phyloP scores from a whole-genome alignment of 2,113 vertebrate genomes.

The Sylvietta virens region DNA sequence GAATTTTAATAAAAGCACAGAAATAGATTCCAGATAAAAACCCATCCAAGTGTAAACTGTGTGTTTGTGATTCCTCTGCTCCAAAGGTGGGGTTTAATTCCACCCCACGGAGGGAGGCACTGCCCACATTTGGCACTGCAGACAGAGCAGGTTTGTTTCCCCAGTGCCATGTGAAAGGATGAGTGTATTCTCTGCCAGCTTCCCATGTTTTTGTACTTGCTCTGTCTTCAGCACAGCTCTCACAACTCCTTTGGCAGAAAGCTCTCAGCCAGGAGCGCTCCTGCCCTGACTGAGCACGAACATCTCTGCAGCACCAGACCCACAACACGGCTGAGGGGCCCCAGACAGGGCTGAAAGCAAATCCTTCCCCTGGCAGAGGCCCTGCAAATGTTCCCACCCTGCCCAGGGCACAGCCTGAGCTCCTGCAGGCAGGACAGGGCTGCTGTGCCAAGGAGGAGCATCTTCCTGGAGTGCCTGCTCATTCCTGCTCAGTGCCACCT shows the following conservation, averaged over 20 bases:
- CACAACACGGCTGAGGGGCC: background rate
- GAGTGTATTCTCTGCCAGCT: background rate
- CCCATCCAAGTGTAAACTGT: rapidly evolving
- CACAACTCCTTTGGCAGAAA: background rate
- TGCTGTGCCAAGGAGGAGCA: background rate
- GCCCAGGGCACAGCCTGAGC: background rate
- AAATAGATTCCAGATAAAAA: background rate
- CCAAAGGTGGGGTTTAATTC: background rate
- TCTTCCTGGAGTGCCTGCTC: background rate
- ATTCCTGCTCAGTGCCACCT: rapidly evolving
- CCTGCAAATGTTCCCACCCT: background rate
- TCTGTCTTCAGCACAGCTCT: background rate
- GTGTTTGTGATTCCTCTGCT: background rate
- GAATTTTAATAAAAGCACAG: background rate
- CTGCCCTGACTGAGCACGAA: background rate
- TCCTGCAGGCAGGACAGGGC: background rate
- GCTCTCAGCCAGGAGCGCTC: background rate
- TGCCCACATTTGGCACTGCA: rapidly evolving
- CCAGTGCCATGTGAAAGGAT: background rate
- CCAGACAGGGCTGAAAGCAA: background rate
- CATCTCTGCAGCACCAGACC: background rate
- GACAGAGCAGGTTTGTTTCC: background rate
- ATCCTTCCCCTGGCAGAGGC: background rate
- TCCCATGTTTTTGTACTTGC: background rate
- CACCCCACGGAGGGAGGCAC: rapidly evolving